phyloP scores from a whole-genome alignment of 2,797 vertebrate genomes.

The Danio kyathit region DNA sequence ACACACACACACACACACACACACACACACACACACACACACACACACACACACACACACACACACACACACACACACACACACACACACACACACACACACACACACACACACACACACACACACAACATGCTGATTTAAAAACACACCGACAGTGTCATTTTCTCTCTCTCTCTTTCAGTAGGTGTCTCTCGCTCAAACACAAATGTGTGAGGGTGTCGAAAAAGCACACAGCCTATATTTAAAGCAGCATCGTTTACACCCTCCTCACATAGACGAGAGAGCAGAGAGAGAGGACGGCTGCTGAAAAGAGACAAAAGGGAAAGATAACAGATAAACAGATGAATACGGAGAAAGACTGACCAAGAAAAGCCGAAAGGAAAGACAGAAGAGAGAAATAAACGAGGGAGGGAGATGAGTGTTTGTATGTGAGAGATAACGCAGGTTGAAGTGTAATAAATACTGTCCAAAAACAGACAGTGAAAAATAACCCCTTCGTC shows the following conservation, averaged over 20 bases:
- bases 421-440: slow-evolving; percentile 44
- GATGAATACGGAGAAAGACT: slow-evolving; percentile 50
- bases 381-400: slow-evolving; percentile 24
- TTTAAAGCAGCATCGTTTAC: slow-evolving; percentile 82
- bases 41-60: too few relatives aligned
- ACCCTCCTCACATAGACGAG: slow-evolving; percentile 62
- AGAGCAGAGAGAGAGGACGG: slow-evolving; percentile 31
- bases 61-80: neutral
- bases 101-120: too few relatives aligned
- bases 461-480: slow-evolving; percentile 55
- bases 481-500: slow-evolving; percentile 60
- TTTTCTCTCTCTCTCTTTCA: neutral
- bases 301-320: slow-evolving; percentile 55
- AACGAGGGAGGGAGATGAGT: slow-evolving; percentile 46
- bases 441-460: slow-evolving; percentile 62
- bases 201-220: slow-evolving; percentile 61
- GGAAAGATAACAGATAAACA: slow-evolving; percentile 40
- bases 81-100: slow-evolving; percentile 1
- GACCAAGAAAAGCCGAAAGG: slow-evolving; percentile 19
- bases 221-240: slow-evolving; percentile 70
- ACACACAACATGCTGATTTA: slow-evolving; percentile 6
- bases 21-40: too few relatives aligned
- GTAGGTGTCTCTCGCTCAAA: slow-evolving; percentile 33
- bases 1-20: too few relatives aligned
- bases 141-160: slow-evolving; percentile 39